Evolutionary conservation across 2,797 vertebrate species (phyloP).

Genomic region (Gambusia yucatana): DNA sequence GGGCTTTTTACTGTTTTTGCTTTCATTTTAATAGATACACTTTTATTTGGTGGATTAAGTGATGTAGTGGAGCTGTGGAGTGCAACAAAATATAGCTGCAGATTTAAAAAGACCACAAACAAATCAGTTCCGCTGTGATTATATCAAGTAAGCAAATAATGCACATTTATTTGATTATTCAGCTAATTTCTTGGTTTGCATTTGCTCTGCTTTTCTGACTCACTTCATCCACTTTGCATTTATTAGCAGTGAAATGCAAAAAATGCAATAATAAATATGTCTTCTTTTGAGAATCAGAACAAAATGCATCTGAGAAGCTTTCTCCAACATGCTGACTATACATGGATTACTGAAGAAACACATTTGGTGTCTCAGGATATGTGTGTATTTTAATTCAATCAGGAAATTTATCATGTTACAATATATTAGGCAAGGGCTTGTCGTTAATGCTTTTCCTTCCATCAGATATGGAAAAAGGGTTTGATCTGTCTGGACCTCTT

Average conservation of each 20-base stretch:
- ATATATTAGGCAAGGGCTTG: not conserved
- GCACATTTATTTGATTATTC: not conserved
- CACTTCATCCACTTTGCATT: not conserved
- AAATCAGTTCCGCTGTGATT: not conserved
- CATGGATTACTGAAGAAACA: not conserved
- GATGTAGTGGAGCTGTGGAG: not conserved
- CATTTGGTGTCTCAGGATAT: not conserved
- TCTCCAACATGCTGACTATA: not conserved
- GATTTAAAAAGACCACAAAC: not conserved
- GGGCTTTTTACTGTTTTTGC: not conserved
- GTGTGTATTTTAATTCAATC: not conserved
- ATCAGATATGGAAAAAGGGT: constrained; percentile 39
- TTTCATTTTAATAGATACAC: not conserved
- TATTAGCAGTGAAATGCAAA: not conserved
- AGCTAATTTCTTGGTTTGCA: not conserved
- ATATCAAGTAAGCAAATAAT: not conserved
- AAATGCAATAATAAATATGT: not conserved
- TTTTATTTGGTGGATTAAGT: not conserved
- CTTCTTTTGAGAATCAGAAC: not conserved
- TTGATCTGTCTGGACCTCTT: not conserved
- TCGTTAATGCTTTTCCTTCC: constrained; percentile 14
- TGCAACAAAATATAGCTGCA: not conserved
- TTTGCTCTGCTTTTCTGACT: constrained; percentile 19
- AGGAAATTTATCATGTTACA: not conserved
- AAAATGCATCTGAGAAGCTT: not conserved